Conservation (phyloP, 2,797 vertebrate species). For the Cyclopterus lumpus region DNA sequence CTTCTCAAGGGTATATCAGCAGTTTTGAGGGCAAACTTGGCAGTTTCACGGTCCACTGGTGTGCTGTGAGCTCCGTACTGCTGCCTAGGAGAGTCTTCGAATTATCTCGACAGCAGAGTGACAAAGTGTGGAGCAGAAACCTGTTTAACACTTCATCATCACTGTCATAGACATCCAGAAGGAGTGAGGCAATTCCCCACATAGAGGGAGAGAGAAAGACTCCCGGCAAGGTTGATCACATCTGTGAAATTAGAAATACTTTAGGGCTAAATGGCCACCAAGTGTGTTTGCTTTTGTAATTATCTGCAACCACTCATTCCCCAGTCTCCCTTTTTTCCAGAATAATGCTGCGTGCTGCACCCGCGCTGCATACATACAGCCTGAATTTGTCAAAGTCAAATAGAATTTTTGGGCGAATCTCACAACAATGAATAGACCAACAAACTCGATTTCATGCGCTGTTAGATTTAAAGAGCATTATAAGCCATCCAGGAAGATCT, state of each 20-base stretch:
- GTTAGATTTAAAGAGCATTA: slow-evolving; percentile 70
- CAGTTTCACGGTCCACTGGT: slow-evolving; percentile 71
- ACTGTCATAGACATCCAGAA: slow-evolving; percentile 62
- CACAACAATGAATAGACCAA: slow-evolving; percentile 66
- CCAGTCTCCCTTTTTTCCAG: slow-evolving; percentile 16
- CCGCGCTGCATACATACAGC: slow-evolving; percentile 45
- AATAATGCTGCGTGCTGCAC: slow-evolving; percentile 49
- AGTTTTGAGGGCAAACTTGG: slow-evolving; percentile 71
- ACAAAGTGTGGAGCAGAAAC: slow-evolving; percentile 64
- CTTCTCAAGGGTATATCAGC: slow-evolving; percentile 73
- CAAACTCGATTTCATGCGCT: slow-evolving; percentile 80
- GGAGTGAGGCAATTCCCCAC: slow-evolving; percentile 50
- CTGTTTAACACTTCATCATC: slow-evolving; percentile 78
- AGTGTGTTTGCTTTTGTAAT: slow-evolving; percentile 78
- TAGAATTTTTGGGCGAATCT: slow-evolving; percentile 70
- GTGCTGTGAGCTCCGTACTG: slow-evolving; percentile 36
- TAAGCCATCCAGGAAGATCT: slow-evolving; percentile 62
- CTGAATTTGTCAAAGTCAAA: slow-evolving; percentile 72
- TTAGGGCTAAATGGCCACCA: slow-evolving; percentile 66
- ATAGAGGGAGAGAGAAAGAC: slow-evolving; percentile 52
- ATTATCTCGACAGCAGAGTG: slow-evolving; percentile 64
- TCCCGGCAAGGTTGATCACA: slow-evolving; percentile 76
- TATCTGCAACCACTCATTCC: slow-evolving; percentile 63
- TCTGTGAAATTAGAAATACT: slow-evolving; percentile 84
- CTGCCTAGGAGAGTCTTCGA: slow-evolving; percentile 51